Base-by-base conservation (phyloP, 2,113 vertebrate species). In the Cercopithecus mona region DNA sequence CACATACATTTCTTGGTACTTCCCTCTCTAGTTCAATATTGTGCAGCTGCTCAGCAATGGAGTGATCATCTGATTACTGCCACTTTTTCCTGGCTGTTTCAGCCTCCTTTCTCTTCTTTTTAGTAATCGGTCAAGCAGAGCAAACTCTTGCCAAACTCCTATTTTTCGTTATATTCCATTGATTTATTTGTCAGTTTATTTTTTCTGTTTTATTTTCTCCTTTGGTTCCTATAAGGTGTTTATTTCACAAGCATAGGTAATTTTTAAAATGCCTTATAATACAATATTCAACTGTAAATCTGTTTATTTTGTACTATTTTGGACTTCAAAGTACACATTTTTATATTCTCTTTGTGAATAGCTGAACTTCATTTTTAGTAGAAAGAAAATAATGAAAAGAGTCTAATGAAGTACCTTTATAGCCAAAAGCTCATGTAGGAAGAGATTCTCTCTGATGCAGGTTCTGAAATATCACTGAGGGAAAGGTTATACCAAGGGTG, bases 201-300 rank as follows among this genome's bases (percentile, higher is more conserved):
- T 50, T 76, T 94, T 61, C 12, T 20, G 20, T 50, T 97, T 90
- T 87, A 7, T 61, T 84, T 45, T 80, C 64, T 87, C 32, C 23
- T 93, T 66, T 50, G 50, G 18, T 59, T 57, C 4, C 55, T 86
- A 35, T 43, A 81, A 86, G 40, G 23, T 59, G 25, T 87, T 95
- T 88, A 85, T 91, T 96, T 94, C 35, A 76, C 32, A 90, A 85
- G 45, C 30, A n/a, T 92, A 98, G 95, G 70, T 40, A 79, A 78
- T 76, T 59, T 70, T 43, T 68, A 76, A 50, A 79, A 18, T 32
- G 94, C 23, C 93, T 88, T 57, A 38, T 87, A 88, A 30, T 72
- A 88, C 88, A 40, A n/a, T 85, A 87, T 45, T 97, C 38, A 78
- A n/a, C 57, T 78, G 73, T 50, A 82, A 88, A 48, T 40, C 52